Evolutionary conservation across 2,888 invertebrate species (phyloP), one percentile per base, ranked within the genome.

Genomic region (Reticulitermes lucifugus): DNA sequence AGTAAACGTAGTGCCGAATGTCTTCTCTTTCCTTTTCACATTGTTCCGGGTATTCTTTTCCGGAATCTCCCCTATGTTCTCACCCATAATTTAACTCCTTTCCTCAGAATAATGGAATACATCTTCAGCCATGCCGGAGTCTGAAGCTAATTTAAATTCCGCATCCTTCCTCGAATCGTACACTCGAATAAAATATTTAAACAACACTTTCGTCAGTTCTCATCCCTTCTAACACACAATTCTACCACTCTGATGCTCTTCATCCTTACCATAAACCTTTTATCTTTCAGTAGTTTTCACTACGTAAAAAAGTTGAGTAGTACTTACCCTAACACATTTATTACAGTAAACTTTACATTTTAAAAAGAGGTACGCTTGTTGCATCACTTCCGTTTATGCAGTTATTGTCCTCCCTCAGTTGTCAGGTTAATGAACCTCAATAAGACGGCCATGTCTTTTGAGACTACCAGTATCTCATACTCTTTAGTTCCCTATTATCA

Each of bases 181-280:
- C 84, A 79, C 77, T 75, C 83, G 83, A 83, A 83, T 83, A 83
- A 83, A 83, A 83, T 83, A 83, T 83, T 83, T 83, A 83, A 83
- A 83, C 83, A 21, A 83, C 81, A 51, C 35, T 51, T 59, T 59
- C 29, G 73, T 73, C 73, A 10, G 21, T 1, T 7, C 35, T 41
- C 12, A 29, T 41, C 73, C 73, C 73, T 18, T 12, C 73, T 4
- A 65, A 25, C 65, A 18, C 2, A 18, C 51, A 35, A 1, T 5
- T 55, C 55, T 55, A 18, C 55, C 6, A 14, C 41, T 73, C 41
- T 14, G 41, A 18, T 29, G 14, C 73, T 73, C 41, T 21, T 41
- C 5, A 14, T 22, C 18, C 21, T 46, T 51, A 51, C 77, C n/a
- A 73, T 73, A 29, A 18, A 29, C 12, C 41, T 10, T 5, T 43